These are phyloP conservation scores for Cryptocephalus moraei DNA, from an alignment of 2,888 invertebrate genomes.

Conservation along the genomic window DNA sequence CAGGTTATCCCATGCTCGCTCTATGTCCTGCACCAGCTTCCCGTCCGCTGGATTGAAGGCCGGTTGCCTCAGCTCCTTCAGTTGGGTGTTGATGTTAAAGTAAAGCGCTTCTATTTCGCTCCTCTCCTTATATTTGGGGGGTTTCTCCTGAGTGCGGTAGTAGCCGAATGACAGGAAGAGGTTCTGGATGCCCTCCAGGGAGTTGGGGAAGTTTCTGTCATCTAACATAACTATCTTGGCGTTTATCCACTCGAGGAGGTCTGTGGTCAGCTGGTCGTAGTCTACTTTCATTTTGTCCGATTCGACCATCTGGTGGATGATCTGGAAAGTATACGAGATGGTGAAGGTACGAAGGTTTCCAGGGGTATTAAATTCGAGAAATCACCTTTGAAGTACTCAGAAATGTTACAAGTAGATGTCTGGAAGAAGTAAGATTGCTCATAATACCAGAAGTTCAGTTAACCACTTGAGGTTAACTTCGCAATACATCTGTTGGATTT, in stretches of 20 bases:
- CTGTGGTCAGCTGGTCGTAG: conserved; percentile 75
- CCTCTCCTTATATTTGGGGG: conserved; percentile 94
- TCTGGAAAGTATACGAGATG: conserved; percentile 44
- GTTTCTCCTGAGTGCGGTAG: conserved; percentile 94
- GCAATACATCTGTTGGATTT: too few species aligned
- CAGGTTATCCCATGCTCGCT: conserved; percentile 85
- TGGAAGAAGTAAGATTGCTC: too few species aligned
- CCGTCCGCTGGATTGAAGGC: conserved; percentile 81
- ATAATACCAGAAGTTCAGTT: too few species aligned
- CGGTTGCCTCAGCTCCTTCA: conserved; percentile 88
- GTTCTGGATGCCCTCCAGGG: conserved; percentile 87
- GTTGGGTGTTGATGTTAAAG: conserved; percentile 92
- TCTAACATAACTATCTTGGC: conserved; percentile 73
- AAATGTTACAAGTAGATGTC: too few species aligned
- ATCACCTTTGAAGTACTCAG: background rate
- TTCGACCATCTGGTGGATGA: conserved; percentile 93
- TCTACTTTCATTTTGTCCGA: conserved; percentile 84
- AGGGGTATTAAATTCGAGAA: background rate
- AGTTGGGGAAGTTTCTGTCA: conserved; percentile 85
- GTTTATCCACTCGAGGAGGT: conserved; percentile 89
- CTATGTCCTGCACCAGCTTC: conserved; percentile 87
- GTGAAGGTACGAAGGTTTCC: background rate
- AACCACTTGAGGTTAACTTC: too few species aligned
- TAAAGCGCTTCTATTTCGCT: conserved; percentile 95
- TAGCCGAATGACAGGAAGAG: conserved; percentile 85